Conservation (phyloP, 2,113 vertebrate genomes). For the Leiothrix lutea region DNA sequence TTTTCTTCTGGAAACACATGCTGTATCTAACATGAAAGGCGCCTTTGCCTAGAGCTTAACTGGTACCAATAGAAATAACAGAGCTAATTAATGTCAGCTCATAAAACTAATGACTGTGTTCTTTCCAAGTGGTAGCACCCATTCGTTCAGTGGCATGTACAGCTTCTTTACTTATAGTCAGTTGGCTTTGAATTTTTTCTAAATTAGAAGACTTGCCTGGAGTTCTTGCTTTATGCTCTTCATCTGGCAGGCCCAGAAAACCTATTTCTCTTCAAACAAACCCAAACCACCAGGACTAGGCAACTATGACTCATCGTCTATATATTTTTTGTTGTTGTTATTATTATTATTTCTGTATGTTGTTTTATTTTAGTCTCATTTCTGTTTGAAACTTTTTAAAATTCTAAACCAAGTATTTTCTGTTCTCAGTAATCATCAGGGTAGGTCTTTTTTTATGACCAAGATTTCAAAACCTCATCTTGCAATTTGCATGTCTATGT, state of each 20-base stretch:
- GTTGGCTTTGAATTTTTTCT: not conserved
- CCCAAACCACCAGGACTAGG: not conserved
- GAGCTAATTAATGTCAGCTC: constrained; percentile 25
- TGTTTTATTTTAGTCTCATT: not conserved
- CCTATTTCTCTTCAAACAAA: not conserved
- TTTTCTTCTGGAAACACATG: not conserved
- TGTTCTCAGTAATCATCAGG: not conserved
- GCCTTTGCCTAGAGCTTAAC: constrained; percentile 2
- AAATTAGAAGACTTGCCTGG: not conserved
- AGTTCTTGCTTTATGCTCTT: not conserved
- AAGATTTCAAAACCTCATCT: not conserved
- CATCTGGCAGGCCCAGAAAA: not conserved
- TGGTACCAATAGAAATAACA: not conserved
- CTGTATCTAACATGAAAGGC: not conserved
- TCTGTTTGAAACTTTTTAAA: not conserved
- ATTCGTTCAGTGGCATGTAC: not conserved
- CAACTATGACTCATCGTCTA: not conserved
- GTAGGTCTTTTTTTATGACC: not conserved
- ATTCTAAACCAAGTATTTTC: not conserved
- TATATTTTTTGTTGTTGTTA: not conserved
- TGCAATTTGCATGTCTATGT: not conserved
- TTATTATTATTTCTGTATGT: not conserved
- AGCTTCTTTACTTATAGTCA: not conserved
- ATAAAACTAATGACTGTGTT: not conserved
- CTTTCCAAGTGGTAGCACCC: constrained; percentile 3